Conservation (phyloP, 2,888 invertebrate genomes). For the Drosophila emarginata region DNA sequence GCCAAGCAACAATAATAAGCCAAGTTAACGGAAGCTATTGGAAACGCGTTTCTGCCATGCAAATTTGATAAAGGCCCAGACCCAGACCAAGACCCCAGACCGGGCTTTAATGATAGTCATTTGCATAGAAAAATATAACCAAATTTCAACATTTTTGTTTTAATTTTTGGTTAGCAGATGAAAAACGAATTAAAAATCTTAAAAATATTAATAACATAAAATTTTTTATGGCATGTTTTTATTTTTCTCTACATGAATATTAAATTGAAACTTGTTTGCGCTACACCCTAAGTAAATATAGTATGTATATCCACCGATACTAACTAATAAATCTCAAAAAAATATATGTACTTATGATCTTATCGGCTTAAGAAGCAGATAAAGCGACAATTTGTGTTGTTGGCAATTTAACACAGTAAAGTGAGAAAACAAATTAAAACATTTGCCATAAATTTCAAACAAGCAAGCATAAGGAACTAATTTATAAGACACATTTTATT, state of each 20-base stretch:
- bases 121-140: constrained; percentile 59
- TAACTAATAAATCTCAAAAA: background rate
- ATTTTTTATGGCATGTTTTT: background rate
- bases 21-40: constrained; percentile 60
- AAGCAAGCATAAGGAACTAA: constrained; percentile 38
- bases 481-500: constrained; percentile 13
- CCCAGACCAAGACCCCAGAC: constrained; percentile 2
- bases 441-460: constrained; percentile 43
- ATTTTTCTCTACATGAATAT: background rate
- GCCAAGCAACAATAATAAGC: constrained; percentile 26
- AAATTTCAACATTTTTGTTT: constrained; percentile 36
- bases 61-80: constrained; percentile 31
- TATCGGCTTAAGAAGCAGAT: constrained; percentile 26
- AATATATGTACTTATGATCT: background rate
- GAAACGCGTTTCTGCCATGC: constrained; percentile 44
- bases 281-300: background rate
- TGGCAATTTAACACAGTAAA: constrained; percentile 43
- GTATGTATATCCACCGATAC: background rate
- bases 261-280: background rate
- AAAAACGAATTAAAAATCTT: constrained; percentile 6
- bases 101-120: constrained; percentile 43
- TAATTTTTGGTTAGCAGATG: constrained; percentile 33
- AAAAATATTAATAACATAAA: background rate
- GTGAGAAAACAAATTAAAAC: constrained; percentile 29
- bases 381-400: constrained; percentile 48